Evolutionary conservation across 2,888 invertebrate genomes (phyloP).

Genomic region (Watsonalla binaria): DNA sequence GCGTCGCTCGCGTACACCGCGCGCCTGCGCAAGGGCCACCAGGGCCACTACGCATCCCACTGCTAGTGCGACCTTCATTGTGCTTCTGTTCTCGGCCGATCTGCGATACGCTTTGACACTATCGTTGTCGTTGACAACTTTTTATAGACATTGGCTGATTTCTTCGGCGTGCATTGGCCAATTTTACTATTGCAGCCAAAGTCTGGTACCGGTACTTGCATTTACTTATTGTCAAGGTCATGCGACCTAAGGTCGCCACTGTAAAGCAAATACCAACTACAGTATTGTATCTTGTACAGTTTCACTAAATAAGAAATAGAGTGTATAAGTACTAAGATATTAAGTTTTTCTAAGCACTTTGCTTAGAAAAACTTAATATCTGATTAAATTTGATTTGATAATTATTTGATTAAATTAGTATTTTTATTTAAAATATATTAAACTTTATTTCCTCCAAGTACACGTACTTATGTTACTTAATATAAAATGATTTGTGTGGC

Average conservation of each 20-base stretch:
- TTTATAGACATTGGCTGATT: constrained; percentile 68
- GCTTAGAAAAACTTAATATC: too few relatives aligned
- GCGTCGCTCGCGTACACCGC: constrained; percentile 61
- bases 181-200: constrained; percentile 41
- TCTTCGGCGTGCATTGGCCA: constrained; percentile 58
- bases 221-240: constrained; percentile 57
- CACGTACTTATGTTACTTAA: too few relatives aligned
- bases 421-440: too few relatives aligned
- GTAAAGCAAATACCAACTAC: background rate
- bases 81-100: constrained; percentile 35
- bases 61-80: constrained; percentile 55
- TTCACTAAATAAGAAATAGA: too few relatives aligned
- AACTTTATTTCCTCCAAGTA: too few relatives aligned
- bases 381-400: too few relatives aligned
- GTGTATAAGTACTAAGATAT: too few relatives aligned
- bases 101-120: constrained; percentile 48
- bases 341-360: too few relatives aligned
- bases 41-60: constrained; percentile 54
- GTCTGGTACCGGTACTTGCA: constrained; percentile 42
- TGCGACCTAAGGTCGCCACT: constrained; percentile 12
- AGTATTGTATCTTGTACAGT: background rate
- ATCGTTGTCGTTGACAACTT: constrained; percentile 42
- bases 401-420: too few relatives aligned
- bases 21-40: constrained; percentile 62
- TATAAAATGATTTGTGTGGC: too few relatives aligned